Conservation (phyloP, 1,140 invertebrate genomes). For the Dendrolimus punctatus region DNA sequence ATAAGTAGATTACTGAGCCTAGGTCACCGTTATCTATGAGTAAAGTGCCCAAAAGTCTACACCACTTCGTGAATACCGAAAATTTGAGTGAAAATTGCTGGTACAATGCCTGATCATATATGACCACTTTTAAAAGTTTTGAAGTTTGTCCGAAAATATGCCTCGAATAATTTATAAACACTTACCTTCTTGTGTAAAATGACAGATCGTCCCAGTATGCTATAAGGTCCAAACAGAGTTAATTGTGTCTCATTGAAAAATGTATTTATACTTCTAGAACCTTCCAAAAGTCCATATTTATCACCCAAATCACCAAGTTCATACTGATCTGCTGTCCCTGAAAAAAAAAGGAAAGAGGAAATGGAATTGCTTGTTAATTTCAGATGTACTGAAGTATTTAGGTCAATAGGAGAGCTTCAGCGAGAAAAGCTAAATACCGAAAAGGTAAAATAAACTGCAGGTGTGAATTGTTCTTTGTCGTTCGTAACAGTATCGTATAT, state of each 20-base stretch:
- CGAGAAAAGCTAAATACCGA: too few species aligned
- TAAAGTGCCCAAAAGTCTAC: too few species aligned
- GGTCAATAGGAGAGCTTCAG: too few species aligned
- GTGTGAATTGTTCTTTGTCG: too few species aligned
- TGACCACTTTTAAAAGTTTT: slow-evolving; percentile 2
- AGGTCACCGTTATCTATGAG: too few species aligned
- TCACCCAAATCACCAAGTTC: slow-evolving; percentile 92
- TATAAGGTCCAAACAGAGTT: slow-evolving; percentile 85
- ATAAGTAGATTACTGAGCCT: too few species aligned
- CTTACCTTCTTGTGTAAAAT: slow-evolving; percentile 84
- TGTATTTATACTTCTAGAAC: slow-evolving; percentile 71
- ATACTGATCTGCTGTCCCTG: slow-evolving; percentile 87
- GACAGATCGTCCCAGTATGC: slow-evolving; percentile 90
- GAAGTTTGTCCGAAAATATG: not conserved
- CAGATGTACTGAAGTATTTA: too few species aligned
- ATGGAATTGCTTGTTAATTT: too few species aligned
- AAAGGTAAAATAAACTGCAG: too few species aligned
- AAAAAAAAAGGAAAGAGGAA: slow-evolving; percentile 10
- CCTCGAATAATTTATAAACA: not conserved
- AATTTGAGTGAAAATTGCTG: too few species aligned
- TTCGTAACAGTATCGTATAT: too few species aligned
- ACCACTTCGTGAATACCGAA: too few species aligned
- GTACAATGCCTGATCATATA: slow-evolving; percentile 1
- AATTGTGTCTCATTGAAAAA: slow-evolving; percentile 88
- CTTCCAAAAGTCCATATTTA: slow-evolving; percentile 86